Base-by-base conservation (phyloP, 2,113 vertebrate genomes). In the Equus przewalskii region DNA sequence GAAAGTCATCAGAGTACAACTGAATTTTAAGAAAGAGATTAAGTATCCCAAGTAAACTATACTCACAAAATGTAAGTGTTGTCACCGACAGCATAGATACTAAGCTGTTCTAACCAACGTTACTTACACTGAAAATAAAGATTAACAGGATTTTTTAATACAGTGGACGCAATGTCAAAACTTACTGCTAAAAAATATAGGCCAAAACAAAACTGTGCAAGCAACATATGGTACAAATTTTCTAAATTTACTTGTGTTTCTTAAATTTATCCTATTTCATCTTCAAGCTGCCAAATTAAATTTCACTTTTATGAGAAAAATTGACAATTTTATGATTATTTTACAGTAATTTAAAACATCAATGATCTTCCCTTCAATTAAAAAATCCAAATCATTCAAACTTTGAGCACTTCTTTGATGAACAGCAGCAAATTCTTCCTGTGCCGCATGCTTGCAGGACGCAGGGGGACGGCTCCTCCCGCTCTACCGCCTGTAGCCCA, bases 231-330 rank as follows among this genome's bases (percentile, higher is more conserved):
- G 36, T 15, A 36, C 16, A 28, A 51, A 67, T 67, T 64, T 91
- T 79, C 18, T 46, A 54, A 36, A 58, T 82, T 41, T 65, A 81
- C 11, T n/a, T 72, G 33, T 49, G 16, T 15, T 81, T 93, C 56
- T 65, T 56, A 76, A 49, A 46, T 73, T 72, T 78, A 82, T 24
- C 28, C 67, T 44, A 56, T 22, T 93, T 79, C 44, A 94, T 83
- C 22, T 97, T 88, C 21, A 89, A 82, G n/a, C 26, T 75, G 81
- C 54, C 44, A 92, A 86, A 93, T 22, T 58, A 93, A 85, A 82
- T 73, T 78, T 81, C 14, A 96, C 41, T 82, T 96, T 56, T 89
- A 15, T 80, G 28, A 56, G 36, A 89, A 83, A 94, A 92, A 80
- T 6, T 11, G 33, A 56, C 56, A 82, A 78, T 82, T 90, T 90